These are phyloP conservation scores for Luehdorfia chinensis DNA, from an alignment of 1,140 invertebrate genomes.

Conservation along the genomic window DNA sequence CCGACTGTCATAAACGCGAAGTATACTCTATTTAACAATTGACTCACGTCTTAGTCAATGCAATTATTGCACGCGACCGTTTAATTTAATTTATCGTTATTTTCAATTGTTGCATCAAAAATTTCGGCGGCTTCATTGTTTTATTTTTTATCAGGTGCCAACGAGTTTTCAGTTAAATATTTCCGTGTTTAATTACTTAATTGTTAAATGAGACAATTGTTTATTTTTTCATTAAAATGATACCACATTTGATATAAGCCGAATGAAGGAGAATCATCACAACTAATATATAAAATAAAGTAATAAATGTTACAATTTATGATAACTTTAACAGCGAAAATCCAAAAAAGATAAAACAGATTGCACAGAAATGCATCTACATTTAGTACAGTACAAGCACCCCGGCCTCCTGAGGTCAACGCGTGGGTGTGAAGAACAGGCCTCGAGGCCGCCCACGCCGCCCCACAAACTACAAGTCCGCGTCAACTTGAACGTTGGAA, in stretches of 20 bases:
- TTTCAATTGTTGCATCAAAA: background rate
- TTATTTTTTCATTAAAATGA: no score
- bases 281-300: no score
- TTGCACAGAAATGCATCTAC: background rate
- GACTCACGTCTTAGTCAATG: background rate
- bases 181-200: no score
- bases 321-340: no score
- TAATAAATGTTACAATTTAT: no score
- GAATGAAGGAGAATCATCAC: no score
- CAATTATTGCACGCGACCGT: conserved; percentile 5
- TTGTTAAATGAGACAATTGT: no score
- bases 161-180: no score
- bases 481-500: conserved; percentile 37
- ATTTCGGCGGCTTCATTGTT: background rate
- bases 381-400: conserved; percentile 28
- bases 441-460: conserved; percentile 47
- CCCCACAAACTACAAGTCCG: conserved; percentile 41
- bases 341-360: no score
- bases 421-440: conserved; percentile 52
- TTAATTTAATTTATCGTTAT: conserved; percentile 5
- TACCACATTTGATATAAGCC: no score
- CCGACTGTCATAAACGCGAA: conserved; percentile 21
- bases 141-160: conserved; percentile 4
- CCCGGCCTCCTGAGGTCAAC: conserved; percentile 42
- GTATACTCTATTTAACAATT: background rate